Base-by-base conservation (phyloP, 2,888 invertebrate species). In the Nemapogon koenigi region DNA sequence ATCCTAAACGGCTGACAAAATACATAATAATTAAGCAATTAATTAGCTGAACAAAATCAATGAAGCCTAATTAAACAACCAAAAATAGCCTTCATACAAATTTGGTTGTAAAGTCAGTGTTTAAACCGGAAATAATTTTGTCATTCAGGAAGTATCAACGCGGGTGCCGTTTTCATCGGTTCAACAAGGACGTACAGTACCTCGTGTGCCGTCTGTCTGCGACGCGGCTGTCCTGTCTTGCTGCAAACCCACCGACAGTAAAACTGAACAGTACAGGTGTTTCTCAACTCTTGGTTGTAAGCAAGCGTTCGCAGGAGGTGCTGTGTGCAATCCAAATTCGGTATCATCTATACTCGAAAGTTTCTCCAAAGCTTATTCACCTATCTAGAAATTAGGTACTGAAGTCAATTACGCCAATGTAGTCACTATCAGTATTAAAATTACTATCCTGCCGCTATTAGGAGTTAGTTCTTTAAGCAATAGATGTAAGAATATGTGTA, bases 211-310 rank as follows among this genome's bases (percentile, higher is more conserved):
- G 3, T 29, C 14, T 14, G 29, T 8, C 13, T 75, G 75, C 43
- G 61, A 61, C 29, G 62, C 67, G 10, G 63, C 67, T 1, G 54
- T 68, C 27, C 47, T 75, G 0, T 51, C 59, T 2, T 75, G 75
- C 51, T 73, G 75, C 41, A 51, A 49, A 25, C 38, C 35, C 4
- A 14, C 7, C 42, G 47, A 35, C 4, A 10, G 45, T 7, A 38
- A 43, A 48, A 1, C 38, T 2, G 44, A 53, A 17, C 58, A 55
- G 37, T 47, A 41, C 13, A 30, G 47, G 8, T 75, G 75, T 43
- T 72, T 75, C 45, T 43, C 38, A 6, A 47, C 45, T 22, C 52
- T 60, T 8, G 58, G 59, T 6, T 75, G 75, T 38, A 39, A 26
- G 0, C 38, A 35, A 14, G 50, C 50, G 2, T 63, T 46, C 30